Base-by-base conservation (phyloP, 1,140 invertebrate genomes). In the Tetramorium simillimum region DNA sequence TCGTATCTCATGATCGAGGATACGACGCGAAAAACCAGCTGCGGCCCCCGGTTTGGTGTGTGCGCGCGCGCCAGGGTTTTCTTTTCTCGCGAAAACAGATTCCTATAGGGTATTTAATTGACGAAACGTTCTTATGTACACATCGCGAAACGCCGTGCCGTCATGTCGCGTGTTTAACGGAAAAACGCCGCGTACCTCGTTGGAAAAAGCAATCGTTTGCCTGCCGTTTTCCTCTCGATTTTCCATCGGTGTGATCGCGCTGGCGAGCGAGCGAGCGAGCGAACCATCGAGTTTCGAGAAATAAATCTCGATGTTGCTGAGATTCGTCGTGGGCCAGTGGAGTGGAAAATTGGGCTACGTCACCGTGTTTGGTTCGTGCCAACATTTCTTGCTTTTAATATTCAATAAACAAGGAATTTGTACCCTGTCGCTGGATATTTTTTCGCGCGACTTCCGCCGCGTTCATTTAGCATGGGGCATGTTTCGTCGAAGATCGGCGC, bases 261-360 rank as follows among this genome's bases (percentile, higher is more conserved):
- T 12, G 40, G 75, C 40, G 24, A 81, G 14, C 46, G 43, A 85
- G 14, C 46, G 43, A 85, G 37, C 82, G 62, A 24, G 21, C 85
- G 70, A 86, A 86, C 85, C 56, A 78, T 75, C 43, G 86, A 90
- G 78, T 88, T 84, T 78, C 33, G 37, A 58, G 85, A 43, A 84
- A 90, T 89, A 87, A 90, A 90, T 89, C 88, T 89, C 49, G 40
- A 37, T 49, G 56, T 43, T 73, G 58, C 78, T 21, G 72, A 37
- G 85, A 67, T 51, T 80, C 75, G 51, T 80, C 63, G 40, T 69
- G 73, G 43, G 60, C 43, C 81, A 87, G 72, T 43, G 63, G 85
- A 84, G 88, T 87, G 89, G 73, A 90, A 90, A 90, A 90, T 90
- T 87, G 89, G 72, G 86, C 70, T 70, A 60, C 78, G 77, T 82